A percentile compares a stretch with the other conserved stretches of the same genome.
Evolutionary conservation across 2,888 invertebrate genomes (phyloP).

Genomic region (Fissipunctia ypsillon): DNA sequence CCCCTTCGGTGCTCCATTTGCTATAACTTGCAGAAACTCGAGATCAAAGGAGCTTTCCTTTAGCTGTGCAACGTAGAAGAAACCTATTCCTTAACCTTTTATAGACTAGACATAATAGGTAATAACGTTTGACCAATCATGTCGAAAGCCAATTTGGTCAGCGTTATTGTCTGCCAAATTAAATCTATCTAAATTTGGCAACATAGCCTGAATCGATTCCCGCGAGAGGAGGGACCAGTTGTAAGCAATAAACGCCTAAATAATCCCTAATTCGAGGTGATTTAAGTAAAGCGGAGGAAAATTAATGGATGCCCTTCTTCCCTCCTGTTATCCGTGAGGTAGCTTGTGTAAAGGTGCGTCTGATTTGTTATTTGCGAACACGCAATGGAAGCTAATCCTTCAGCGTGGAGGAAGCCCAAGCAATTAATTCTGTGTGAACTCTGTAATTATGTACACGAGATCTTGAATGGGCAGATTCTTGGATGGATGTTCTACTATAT

Average conservation of each 20-base stretch:
- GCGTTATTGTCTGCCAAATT: slow-evolving; percentile 46
- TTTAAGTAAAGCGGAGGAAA: slow-evolving; percentile 78
- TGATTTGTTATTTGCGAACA: slow-evolving; percentile 77
- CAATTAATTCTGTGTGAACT: slow-evolving; percentile 68
- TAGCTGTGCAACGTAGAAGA: slow-evolving; percentile 28
- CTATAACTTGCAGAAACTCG: slow-evolving; percentile 25
- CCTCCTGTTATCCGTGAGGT: slow-evolving; percentile 64
- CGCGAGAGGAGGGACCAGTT: slow-evolving; percentile 51
- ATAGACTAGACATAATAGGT: slow-evolving; percentile 24
- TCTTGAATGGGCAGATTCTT: too few relatives aligned
- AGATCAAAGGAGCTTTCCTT: slow-evolving; percentile 50
- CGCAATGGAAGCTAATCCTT: slow-evolving; percentile 74
- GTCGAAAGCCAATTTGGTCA: slow-evolving; percentile 44
- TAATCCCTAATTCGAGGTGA: slow-evolving; percentile 75
- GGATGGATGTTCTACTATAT: too few relatives aligned
- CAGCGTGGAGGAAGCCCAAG: slow-evolving; percentile 59
- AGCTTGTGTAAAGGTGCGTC: slow-evolving; percentile 68
- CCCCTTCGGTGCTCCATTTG: slow-evolving; percentile 23
- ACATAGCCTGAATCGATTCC: slow-evolving; percentile 58
- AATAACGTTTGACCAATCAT: slow-evolving; percentile 49
- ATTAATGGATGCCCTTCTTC: slow-evolving; percentile 75
- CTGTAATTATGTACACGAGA: slow-evolving; percentile 44
- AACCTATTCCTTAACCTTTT: slow-evolving; percentile 22
- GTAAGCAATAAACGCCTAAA: slow-evolving; percentile 71
- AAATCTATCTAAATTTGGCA: slow-evolving; percentile 37